phyloP scores from a whole-genome alignment of 2,797 vertebrate species.

The Jordanella pulchra region DNA sequence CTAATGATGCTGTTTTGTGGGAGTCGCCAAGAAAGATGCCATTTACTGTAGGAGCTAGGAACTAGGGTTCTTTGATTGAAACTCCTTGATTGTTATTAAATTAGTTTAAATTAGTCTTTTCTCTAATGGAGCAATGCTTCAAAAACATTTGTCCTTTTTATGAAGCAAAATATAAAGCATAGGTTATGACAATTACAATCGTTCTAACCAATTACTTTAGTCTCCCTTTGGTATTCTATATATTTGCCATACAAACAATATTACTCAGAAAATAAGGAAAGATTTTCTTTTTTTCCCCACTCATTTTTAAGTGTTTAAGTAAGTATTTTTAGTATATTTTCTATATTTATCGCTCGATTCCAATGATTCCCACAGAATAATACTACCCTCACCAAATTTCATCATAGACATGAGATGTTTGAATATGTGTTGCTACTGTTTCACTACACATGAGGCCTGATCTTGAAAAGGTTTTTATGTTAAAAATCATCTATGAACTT shows the following conservation, averaged over 20 bases:
- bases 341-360: too few relatives aligned
- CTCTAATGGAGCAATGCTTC: background rate
- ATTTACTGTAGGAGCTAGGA: background rate
- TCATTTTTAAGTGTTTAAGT: background rate
- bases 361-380: too few relatives aligned
- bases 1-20: conserved; percentile 69
- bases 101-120: background rate
- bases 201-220: background rate
- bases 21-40: conserved; percentile 51
- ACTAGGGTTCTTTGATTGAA: background rate
- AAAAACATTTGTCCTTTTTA: background rate
- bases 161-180: background rate
- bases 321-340: too few relatives aligned
- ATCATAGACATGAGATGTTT: too few relatives aligned
- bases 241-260: background rate
- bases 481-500: too few relatives aligned
- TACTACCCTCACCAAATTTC: too few relatives aligned
- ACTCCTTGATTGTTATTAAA: background rate
- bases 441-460: too few relatives aligned
- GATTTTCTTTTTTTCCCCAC: background rate
- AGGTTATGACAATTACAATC: too few relatives aligned
- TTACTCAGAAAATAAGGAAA: too few relatives aligned
- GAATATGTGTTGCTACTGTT: too few relatives aligned
- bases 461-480: too few relatives aligned
- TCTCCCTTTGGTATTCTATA: background rate